Conservation (phyloP, 2,888 invertebrate genomes). For the Operophtera brumata region DNA sequence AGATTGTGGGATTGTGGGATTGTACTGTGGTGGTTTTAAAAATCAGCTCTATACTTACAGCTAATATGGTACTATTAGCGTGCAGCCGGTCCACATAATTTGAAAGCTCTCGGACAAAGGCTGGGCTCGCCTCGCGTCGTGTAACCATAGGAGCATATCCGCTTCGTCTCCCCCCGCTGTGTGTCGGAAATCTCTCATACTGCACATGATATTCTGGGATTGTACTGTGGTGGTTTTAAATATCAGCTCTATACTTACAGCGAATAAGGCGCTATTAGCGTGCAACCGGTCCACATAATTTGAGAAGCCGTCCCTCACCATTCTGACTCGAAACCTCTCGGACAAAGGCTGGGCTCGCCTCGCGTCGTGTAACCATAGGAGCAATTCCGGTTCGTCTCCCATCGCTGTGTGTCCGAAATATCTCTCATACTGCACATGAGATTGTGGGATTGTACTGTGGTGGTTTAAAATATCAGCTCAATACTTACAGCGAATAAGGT, state of each 20-base stretch:
- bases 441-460: background rate
- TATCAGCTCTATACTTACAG: background rate
- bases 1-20: background rate
- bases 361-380: slow-evolving; percentile 92
- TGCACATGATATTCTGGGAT: slow-evolving; percentile 87
- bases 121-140: slow-evolving; percentile 88
- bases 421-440: slow-evolving; percentile 74
- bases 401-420: slow-evolving; percentile 89
- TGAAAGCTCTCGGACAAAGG: slow-evolving; percentile 93
- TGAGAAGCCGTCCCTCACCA: too few species aligned
- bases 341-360: slow-evolving; percentile 89
- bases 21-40: background rate
- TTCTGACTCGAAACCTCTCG: slow-evolving; percentile 91
- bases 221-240: slow-evolving; percentile 56
- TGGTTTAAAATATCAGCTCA: background rate
- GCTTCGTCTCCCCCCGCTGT: slow-evolving; percentile 94
- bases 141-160: slow-evolving; percentile 92
- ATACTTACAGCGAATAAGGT: slow-evolving; percentile 89
- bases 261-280: background rate
- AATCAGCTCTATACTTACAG: slow-evolving; percentile 72
- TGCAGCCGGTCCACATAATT: slow-evolving; percentile 93
- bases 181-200: slow-evolving; percentile 90
- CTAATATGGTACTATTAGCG: slow-evolving; percentile 94
- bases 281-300: background rate
- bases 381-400: slow-evolving; percentile 94